Evolutionary conservation across 2,888 invertebrate species (phyloP), one percentile per base, ranked within the genome.

Genomic region (Xestobium rufovillosum): DNA sequence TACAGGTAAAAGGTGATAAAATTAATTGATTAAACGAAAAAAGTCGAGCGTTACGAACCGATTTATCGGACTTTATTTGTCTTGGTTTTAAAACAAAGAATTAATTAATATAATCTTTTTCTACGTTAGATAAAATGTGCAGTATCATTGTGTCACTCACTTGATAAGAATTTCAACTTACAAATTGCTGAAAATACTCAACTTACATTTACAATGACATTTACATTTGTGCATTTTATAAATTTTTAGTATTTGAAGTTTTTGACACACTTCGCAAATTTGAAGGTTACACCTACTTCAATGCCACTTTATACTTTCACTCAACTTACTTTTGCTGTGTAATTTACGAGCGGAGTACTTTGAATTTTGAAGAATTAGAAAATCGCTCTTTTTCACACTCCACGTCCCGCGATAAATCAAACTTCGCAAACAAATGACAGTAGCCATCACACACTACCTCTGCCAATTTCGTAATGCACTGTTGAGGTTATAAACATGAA

Each of bases 351-450:
- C 23, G 27, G 35, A 34, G 32, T 38, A 38, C 33, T 44, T 41
- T 28, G 43, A 35, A 30, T 47, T 49, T 47, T 51, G 43, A 11
- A 52, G 34, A 28, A 49, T 38, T 9, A 51, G 28, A 42, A 53
- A 54, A 36, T 49, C 47, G 16, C 43, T 45, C 35, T 41, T 46
- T 31, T 42, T 41, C 36, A 54, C 45, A 27, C 46, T 50, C 38
- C 50, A 48, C 25, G 49, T 44, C 41, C 50, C 49, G 36, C 51
- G 48, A 35, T 54, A 51, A 41, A 53, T 55, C 50, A 59, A 55
- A 53, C 55, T 55, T 45, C 52, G 50, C 44, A 60, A 57, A 57
- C 55, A 57, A 57, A 60, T 56, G 41, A 53, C 51, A 36, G 55
- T 44, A 54, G 61, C 61, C 61, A 62, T 10, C 13, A 26, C 10